These are phyloP conservation scores for Plebejus melissa DNA, from an alignment of 2,888 invertebrate genomes.

Conservation along the genomic window DNA sequence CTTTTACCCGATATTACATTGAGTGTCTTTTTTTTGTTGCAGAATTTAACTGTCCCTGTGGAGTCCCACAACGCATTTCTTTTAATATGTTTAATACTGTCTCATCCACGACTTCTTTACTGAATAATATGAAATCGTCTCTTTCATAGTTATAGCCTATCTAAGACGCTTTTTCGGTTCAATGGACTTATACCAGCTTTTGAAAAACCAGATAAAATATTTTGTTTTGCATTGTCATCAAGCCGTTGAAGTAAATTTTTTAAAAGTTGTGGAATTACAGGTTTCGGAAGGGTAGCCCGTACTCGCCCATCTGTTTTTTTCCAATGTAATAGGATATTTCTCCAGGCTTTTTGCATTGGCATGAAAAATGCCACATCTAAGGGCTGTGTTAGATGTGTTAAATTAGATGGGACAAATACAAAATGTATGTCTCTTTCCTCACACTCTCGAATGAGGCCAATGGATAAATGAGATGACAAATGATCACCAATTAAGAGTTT, in stretches of 20 bases:
- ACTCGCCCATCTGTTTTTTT: constrained; percentile 10
- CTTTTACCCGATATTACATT: no score
- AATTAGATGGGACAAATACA: constrained; percentile 40
- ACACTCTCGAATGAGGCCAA: constrained; percentile 43
- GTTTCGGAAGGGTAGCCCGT: constrained; percentile 18
- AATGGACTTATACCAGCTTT: constrained; percentile 16
- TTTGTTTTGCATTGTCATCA: constrained; percentile 11
- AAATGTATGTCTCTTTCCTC: constrained; percentile 46
- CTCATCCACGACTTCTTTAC: neutral
- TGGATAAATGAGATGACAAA: constrained; percentile 44
- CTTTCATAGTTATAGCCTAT: constrained; percentile 3
- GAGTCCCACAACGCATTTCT: no score
- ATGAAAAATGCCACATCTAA: neutral
- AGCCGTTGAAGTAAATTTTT: constrained; percentile 7
- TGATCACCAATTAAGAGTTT: constrained; percentile 55
- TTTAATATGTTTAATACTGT: neutral
- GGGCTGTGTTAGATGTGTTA: constrained; percentile 39
- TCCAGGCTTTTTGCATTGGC: constrained; percentile 27
- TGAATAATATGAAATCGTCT: constrained; percentile 13
- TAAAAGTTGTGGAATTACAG: constrained; percentile 13
- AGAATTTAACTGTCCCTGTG: no score
- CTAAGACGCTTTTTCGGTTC: constrained; percentile 6
- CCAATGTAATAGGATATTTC: constrained; percentile 27
- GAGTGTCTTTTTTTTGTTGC: no score
- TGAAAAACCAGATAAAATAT: constrained; percentile 23